These are phyloP conservation scores for Cosmia trapezina DNA, from an alignment of 2,888 invertebrate genomes.

Conservation along the genomic window DNA sequence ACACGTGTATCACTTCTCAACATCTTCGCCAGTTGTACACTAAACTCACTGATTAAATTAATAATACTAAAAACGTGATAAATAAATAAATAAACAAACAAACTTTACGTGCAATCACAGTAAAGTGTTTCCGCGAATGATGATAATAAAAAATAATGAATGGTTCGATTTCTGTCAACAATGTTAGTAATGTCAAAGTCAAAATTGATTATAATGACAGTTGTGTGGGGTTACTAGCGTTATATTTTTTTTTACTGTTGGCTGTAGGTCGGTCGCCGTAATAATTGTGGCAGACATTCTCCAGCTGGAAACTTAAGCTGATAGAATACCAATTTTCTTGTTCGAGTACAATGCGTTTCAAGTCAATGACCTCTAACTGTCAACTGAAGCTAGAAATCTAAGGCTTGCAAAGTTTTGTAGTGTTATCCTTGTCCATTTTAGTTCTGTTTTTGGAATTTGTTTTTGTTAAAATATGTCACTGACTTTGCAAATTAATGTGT, in stretches of 20 bases:
- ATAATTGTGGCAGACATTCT: too few relatives aligned
- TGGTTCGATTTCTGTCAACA: conserved; percentile 14
- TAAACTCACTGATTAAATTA: conserved; percentile 28
- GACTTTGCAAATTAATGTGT: too few relatives aligned
- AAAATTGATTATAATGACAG: conserved; percentile 46
- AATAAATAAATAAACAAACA: conserved; percentile 23
- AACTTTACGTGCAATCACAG: conserved; percentile 27
- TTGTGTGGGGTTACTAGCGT: conserved; percentile 26
- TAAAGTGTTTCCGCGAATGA: conserved; percentile 29
- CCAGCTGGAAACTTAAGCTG: too few relatives aligned
- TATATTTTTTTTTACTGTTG: conserved; percentile 21
- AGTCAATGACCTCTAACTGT: too few relatives aligned
- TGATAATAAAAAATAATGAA: background rate
- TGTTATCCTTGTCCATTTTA: too few relatives aligned
- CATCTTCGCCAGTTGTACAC: conserved; percentile 23
- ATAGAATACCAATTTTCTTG: too few relatives aligned
- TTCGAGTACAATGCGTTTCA: too few relatives aligned
- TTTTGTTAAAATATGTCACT: too few relatives aligned
- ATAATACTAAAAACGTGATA: conserved; percentile 43
- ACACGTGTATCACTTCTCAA: conserved; percentile 28
- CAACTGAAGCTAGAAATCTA: too few relatives aligned
- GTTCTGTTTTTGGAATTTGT: too few relatives aligned
- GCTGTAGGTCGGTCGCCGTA: too few relatives aligned
- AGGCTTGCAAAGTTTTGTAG: too few relatives aligned
- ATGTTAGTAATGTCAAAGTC: conserved; percentile 36